A percentile compares a stretch with the other conserved stretches of the same genome.
Evolutionary conservation across 1,140 invertebrate genomes (phyloP).

Genomic region (Lutraria rhynchaena): DNA sequence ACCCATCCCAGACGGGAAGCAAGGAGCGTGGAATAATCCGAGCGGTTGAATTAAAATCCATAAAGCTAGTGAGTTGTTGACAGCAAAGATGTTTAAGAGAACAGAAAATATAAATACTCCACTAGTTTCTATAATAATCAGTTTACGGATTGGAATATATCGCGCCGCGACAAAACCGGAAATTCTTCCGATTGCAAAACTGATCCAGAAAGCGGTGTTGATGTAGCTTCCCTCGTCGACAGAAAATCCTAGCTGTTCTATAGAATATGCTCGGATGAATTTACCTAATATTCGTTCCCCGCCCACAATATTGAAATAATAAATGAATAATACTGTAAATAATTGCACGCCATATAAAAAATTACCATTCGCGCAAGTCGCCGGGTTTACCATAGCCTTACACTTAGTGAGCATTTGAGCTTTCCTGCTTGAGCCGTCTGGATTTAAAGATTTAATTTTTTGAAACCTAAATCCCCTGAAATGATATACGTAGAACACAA

Average conservation of each 20-base stretch:
- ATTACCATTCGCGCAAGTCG: conserved; percentile 63
- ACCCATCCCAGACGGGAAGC: conserved; percentile 66
- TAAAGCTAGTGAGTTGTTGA: conserved; percentile 45
- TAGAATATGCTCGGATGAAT: conserved; percentile 70
- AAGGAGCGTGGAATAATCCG: conserved; percentile 63
- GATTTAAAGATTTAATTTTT: background rate
- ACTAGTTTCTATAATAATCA: conserved; percentile 64
- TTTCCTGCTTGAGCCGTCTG: background rate
- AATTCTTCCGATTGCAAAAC: conserved; percentile 67
- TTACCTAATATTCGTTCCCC: conserved; percentile 69
- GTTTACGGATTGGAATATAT: conserved; percentile 64
- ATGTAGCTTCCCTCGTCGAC: conserved; percentile 63
- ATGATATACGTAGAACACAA: conserved; percentile 65
- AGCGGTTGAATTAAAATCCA: conserved; percentile 63
- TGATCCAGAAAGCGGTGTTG: conserved; percentile 70
- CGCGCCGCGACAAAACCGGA: conserved; percentile 63
- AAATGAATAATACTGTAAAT: conserved; percentile 65
- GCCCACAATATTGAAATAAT: conserved; percentile 64
- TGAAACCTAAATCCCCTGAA: conserved; percentile 26
- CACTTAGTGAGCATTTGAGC: background rate
- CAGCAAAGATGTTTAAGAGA: conserved; percentile 62
- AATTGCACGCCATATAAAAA: conserved; percentile 63
- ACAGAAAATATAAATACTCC: conserved; percentile 58
- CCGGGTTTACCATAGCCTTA: conserved; percentile 61
- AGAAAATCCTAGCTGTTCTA: conserved; percentile 62